phyloP scores from a whole-genome alignment of 2,888 invertebrate species.

The Sussaba pulchella region DNA sequence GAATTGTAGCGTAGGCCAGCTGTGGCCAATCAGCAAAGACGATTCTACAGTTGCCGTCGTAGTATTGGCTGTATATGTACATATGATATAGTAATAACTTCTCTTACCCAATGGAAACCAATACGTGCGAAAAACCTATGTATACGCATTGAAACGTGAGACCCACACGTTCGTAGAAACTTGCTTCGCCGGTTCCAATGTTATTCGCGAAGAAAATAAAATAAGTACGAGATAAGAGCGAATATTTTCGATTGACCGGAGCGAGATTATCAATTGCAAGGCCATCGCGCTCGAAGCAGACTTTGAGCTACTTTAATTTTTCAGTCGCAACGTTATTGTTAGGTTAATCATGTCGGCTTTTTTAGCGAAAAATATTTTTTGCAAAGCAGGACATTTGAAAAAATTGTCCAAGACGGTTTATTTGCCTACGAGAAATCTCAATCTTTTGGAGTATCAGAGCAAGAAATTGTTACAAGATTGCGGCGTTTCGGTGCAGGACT shows the following conservation, averaged over 20 bases:
- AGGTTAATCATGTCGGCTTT: conserved; percentile 80
- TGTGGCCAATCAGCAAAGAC: conserved; percentile 4
- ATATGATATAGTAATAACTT: neutral
- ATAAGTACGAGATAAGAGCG: conserved; percentile 39
- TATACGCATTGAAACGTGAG: neutral
- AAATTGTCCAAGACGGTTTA: conserved; percentile 71
- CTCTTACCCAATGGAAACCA: neutral
- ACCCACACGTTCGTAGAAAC: conserved; percentile 20
- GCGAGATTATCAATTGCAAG: conserved; percentile 28
- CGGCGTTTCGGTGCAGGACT: conserved; percentile 95
- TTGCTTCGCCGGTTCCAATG: conserved; percentile 26
- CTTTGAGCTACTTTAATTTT: conserved; percentile 39
- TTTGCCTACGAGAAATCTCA: conserved; percentile 88
- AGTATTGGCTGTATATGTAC: no score
- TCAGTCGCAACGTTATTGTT: neutral
- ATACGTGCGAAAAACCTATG: neutral
- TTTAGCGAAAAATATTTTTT: conserved; percentile 72
- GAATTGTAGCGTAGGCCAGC: neutral
- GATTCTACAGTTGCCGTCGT: neutral
- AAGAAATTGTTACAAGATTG: conserved; percentile 95
- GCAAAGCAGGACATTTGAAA: conserved; percentile 69
- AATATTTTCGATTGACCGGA: conserved; percentile 29
- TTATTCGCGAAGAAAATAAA: conserved; percentile 3
- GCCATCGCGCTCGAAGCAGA: conserved; percentile 12
- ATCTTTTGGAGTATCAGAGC: conserved; percentile 98